phyloP scores from a whole-genome alignment of 1,140 invertebrate genomes.

The Triops cancriformis region DNA sequence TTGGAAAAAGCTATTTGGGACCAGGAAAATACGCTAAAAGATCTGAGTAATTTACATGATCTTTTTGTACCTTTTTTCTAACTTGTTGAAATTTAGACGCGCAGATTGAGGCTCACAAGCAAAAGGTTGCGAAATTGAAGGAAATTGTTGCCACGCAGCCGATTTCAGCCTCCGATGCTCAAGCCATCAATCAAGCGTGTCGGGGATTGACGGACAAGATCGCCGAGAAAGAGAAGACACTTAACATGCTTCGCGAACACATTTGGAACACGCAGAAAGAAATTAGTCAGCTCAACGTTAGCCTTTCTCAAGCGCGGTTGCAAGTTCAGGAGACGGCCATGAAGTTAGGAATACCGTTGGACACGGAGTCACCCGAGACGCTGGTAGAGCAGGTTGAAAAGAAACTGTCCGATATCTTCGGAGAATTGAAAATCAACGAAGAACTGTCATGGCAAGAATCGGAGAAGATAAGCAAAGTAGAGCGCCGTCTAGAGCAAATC shows the following conservation, averaged over 20 bases:
- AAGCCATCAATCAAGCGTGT: not conserved
- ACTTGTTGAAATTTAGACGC: not conserved
- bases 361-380: not conserved
- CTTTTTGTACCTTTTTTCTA: not conserved
- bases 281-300: not conserved
- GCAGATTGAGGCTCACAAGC: not conserved
- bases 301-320: not conserved
- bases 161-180: not conserved
- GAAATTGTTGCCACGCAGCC: not conserved
- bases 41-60: not conserved
- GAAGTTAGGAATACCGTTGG: not conserved
- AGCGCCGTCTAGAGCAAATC: not conserved
- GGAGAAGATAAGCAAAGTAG: not conserved
- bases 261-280: not conserved
- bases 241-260: not conserved
- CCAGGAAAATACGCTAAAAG: not conserved
- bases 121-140: not conserved
- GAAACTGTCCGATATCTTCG: not conserved
- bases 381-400: not conserved
- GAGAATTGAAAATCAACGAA: not conserved
- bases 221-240: not conserved
- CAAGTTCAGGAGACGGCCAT: not conserved
- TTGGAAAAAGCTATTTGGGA: not conserved
- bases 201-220: not conserved
- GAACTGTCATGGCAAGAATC: not conserved